Percentiles rank a stretch among this genome's conserved stretches.
Conservation (phyloP, 1,140 invertebrate species). For the Ips typographus region DNA sequence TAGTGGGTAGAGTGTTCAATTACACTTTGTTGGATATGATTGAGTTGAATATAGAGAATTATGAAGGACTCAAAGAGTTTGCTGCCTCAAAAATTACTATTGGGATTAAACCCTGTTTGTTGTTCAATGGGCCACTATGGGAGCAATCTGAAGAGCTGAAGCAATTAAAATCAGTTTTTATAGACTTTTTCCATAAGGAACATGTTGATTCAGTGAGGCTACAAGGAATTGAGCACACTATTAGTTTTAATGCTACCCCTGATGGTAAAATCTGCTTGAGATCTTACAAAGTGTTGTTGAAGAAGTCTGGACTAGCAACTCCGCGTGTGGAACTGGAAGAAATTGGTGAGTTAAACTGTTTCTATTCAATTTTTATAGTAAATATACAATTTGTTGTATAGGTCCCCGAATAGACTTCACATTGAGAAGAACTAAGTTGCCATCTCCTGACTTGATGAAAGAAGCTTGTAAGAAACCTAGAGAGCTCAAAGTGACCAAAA, state of each 20-base stretch:
- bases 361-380: constrained; percentile 12
- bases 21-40: constrained; percentile 92
- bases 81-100: constrained; percentile 45
- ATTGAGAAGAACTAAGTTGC: constrained; percentile 82
- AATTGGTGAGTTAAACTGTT: constrained; percentile 63
- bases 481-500: constrained; percentile 76
- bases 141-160: constrained; percentile 77
- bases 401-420: constrained; percentile 88
- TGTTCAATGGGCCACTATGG: constrained; percentile 94
- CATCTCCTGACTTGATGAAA: constrained; percentile 89
- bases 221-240: constrained; percentile 89
- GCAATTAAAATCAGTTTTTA: constrained; percentile 84
- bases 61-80: constrained; percentile 56
- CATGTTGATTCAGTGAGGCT: constrained; percentile 77
- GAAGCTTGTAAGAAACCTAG: constrained; percentile 82
- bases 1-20: constrained; percentile 89
- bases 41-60: constrained; percentile 87
- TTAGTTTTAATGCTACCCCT: constrained; percentile 80
- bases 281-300: constrained; percentile 87
- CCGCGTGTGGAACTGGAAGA: constrained; percentile 91
- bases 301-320: constrained; percentile 86
- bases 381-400: constrained; percentile 36
- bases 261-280: constrained; percentile 81
- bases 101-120: constrained; percentile 87
- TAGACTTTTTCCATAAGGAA: constrained; percentile 93